phyloP scores from a whole-genome alignment of 2,888 invertebrate species.

The Hemicrepidius hirtus region DNA sequence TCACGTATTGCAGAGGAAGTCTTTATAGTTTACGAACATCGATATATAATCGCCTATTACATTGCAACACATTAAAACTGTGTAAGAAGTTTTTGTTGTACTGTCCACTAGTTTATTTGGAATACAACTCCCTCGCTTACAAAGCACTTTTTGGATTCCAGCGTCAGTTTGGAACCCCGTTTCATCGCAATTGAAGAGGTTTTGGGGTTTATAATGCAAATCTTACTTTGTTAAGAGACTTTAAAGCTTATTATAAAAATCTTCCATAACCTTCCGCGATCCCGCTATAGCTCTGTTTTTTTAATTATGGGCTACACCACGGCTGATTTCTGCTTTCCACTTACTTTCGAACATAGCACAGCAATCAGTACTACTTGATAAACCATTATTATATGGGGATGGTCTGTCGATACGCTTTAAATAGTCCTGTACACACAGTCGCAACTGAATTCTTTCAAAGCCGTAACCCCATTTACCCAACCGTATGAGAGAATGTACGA shows the following conservation, averaged over 20 bases:
- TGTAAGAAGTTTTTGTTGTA: conserved; percentile 50
- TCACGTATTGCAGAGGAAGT: conserved; percentile 43
- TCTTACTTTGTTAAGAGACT: not conserved
- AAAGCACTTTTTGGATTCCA: conserved; percentile 50
- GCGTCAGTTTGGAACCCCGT: conserved; percentile 53
- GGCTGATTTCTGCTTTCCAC: conserved; percentile 43
- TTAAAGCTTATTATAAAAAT: conserved; percentile 45
- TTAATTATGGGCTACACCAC: conserved; percentile 45
- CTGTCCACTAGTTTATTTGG: conserved; percentile 48
- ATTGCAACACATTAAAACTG: conserved; percentile 51
- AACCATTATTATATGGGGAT: conserved; percentile 51
- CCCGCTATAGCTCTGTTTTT: conserved; percentile 47
- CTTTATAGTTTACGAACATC: conserved; percentile 53
- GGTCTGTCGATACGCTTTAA: conserved; percentile 32
- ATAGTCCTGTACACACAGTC: conserved; percentile 47
- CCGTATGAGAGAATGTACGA: conserved; percentile 43
- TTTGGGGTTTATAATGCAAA: conserved; percentile 48
- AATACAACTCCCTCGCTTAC: conserved; percentile 40
- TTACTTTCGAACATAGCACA: conserved; percentile 41
- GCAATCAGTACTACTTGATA: conserved; percentile 50
- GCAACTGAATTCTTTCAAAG: conserved; percentile 44
- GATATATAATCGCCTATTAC: conserved; percentile 49
- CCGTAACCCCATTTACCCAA: conserved; percentile 51
- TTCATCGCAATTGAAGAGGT: conserved; percentile 52
- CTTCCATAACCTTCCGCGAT: conserved; percentile 38